These are phyloP conservation scores for Iphiclides podalirius DNA, from an alignment of 2,888 invertebrate genomes.

Conservation along the genomic window DNA sequence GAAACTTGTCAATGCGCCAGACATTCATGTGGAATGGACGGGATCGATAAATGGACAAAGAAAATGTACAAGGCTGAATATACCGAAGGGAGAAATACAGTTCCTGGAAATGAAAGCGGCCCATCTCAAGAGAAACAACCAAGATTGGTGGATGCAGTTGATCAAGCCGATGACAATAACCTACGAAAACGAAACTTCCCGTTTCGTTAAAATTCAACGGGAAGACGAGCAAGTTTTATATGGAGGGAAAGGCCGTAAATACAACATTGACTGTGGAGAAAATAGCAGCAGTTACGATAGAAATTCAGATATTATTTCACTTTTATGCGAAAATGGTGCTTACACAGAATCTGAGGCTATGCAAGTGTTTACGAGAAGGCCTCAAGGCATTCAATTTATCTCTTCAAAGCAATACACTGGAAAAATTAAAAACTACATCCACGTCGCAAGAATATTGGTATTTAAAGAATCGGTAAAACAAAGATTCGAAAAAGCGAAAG, in stretches of 20 bases:
- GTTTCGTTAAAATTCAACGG: background rate
- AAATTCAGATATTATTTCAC: background rate
- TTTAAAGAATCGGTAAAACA: background rate
- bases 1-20: slow-evolving; percentile 12
- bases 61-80: background rate
- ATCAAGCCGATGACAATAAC: background rate
- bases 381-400: slow-evolving; percentile 9
- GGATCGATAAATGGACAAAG: slow-evolving; percentile 1
- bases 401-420: slow-evolving; percentile 12
- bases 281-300: background rate
- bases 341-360: slow-evolving; percentile 17
- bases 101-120: slow-evolving; percentile 10
- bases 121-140: background rate
- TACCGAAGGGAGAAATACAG: slow-evolving; percentile 10
- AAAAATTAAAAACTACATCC: background rate
- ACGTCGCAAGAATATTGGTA: background rate
- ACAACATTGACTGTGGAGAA: too few relatives aligned
- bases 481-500: background rate
- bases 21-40: slow-evolving; percentile 18
- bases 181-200: background rate
- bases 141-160: background rate
- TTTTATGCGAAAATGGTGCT: slow-evolving; percentile 15
- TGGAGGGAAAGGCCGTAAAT: background rate
- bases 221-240: background rate
- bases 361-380: background rate